Evolutionary conservation across 2,797 vertebrate species (phyloP).

Genomic region (Coccyzus lansbergi): DNA sequence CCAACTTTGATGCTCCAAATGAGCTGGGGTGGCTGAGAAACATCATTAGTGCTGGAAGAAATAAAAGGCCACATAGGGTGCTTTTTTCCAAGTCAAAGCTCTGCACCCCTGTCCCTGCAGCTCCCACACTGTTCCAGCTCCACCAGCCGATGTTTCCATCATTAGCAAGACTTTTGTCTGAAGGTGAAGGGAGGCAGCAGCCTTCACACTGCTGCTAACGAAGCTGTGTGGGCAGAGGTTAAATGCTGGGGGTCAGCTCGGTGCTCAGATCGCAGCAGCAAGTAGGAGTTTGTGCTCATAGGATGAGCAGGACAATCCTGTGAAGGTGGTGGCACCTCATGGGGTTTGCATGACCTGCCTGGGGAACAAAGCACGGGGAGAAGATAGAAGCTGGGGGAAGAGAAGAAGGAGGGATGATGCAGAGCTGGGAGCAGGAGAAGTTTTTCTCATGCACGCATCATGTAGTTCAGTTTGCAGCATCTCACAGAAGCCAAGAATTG

Average conservation of each 20-base stretch:
- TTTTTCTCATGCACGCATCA: rapidly evolving
- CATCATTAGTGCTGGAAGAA: background rate
- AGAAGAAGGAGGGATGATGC: background rate
- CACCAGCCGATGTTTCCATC: background rate
- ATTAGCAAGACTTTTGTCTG: background rate
- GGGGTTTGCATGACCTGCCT: rapidly evolving
- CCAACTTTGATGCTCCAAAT: rapidly evolving
- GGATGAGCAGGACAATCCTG: rapidly evolving
- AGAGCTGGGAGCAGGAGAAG: background rate
- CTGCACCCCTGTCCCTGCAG: background rate
- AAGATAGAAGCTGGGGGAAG: background rate
- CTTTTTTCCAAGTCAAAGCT: background rate
- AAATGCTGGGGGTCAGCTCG: background rate
- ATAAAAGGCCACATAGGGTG: background rate
- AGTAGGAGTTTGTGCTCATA: rapidly evolving
- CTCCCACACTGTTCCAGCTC: slow-evolving; percentile 11
- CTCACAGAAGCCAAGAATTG: background rate
- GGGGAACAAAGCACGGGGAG: rapidly evolving
- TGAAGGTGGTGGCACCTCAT: rapidly evolving
- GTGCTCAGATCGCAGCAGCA: background rate
- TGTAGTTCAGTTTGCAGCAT: background rate
- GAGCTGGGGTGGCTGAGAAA: background rate
- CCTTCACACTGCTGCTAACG: background rate
- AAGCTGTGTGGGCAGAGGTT: slow-evolving; percentile 3
- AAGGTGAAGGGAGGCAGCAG: background rate